A percentile compares a stretch with the other conserved stretches of the same genome.
Evolutionary conservation across 2,113 vertebrate species (phyloP).

Genomic region (Glaucidium brasilianum): DNA sequence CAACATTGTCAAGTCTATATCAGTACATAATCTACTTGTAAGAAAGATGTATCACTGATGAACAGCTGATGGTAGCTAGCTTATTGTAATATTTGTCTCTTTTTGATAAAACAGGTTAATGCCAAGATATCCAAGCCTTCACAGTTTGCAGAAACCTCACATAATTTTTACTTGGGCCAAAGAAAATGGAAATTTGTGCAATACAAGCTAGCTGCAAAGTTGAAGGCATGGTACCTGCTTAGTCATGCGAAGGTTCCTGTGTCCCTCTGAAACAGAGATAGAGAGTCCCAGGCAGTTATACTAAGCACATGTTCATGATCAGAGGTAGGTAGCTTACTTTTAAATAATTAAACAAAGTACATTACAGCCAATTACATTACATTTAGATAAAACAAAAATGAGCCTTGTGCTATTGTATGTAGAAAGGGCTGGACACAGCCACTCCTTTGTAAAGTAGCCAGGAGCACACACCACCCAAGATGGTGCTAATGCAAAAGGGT

Average conservation of each 20-base stretch:
- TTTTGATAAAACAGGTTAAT: conserved; percentile 42
- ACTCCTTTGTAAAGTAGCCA: background rate
- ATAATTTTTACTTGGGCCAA: conserved; percentile 51
- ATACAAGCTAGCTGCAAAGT: conserved; percentile 70
- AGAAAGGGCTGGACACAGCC: background rate
- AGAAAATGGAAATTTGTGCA: conserved; percentile 59
- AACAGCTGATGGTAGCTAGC: conserved; percentile 5
- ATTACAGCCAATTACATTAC: conserved; percentile 40
- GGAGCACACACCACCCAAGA: background rate
- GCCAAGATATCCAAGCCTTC: conserved; percentile 67
- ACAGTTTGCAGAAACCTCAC: conserved; percentile 70
- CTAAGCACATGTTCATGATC: conserved; percentile 30
- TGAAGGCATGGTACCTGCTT: conserved; percentile 87
- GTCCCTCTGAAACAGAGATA: conserved; percentile 97
- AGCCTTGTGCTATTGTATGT: background rate
- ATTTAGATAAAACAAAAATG: background rate
- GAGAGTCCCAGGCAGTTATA: conserved; percentile 74
- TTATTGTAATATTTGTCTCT: conserved; percentile 46
- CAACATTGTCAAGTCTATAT: background rate
- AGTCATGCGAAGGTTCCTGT: conserved; percentile 91
- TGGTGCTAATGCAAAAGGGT: background rate
- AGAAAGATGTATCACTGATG: background rate
- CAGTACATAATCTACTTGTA: conserved; percentile 3
- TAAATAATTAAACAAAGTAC: conserved; percentile 34
- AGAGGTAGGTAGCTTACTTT: conserved; percentile 24